Evolutionary conservation across 2,888 invertebrate genomes (phyloP).

Genomic region (Eudasyphora cyanicolor): DNA sequence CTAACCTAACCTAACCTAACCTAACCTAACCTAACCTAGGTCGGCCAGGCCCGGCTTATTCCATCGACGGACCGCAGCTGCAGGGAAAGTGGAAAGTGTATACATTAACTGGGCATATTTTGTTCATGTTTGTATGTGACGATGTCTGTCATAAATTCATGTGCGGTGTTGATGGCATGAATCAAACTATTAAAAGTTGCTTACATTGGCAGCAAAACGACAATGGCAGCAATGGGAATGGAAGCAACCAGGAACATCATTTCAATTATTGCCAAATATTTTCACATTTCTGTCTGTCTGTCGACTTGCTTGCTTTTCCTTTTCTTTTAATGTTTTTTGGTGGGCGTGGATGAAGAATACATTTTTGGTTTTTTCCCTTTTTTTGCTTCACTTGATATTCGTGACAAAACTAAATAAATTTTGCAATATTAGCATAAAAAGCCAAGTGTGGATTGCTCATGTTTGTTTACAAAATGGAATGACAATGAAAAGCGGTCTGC

Average conservation of each 20-base stretch:
- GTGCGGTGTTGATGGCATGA: conserved; percentile 53
- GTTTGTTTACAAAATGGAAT: conserved; percentile 52
- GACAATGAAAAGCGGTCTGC: conserved; percentile 52
- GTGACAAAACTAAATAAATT: conserved; percentile 64
- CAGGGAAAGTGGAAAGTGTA: not conserved
- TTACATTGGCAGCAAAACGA: conserved; percentile 57
- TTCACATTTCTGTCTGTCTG: conserved; percentile 34
- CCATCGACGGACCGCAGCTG: not conserved
- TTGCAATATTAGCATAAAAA: conserved; percentile 61
- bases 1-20: too few relatives aligned
- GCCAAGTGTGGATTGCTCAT: conserved; percentile 53
- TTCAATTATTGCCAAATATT: conserved; percentile 59
- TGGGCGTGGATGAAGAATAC: conserved; percentile 8
- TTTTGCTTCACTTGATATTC: conserved; percentile 57
- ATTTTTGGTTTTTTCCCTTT: not conserved
- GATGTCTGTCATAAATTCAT: conserved; percentile 57
- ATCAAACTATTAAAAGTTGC: conserved; percentile 64
- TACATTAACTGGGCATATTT: not conserved
- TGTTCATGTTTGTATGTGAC: conserved; percentile 9
- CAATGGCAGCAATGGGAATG: conserved; percentile 15
- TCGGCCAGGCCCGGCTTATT: too few relatives aligned
- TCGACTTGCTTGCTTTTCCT: not conserved
- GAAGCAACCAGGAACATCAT: conserved; percentile 1
- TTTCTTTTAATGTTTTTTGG: conserved; percentile 29
- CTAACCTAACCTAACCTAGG: too few relatives aligned